Conservation (phyloP, 2,888 invertebrate genomes). For the Microplitis manilae region DNA sequence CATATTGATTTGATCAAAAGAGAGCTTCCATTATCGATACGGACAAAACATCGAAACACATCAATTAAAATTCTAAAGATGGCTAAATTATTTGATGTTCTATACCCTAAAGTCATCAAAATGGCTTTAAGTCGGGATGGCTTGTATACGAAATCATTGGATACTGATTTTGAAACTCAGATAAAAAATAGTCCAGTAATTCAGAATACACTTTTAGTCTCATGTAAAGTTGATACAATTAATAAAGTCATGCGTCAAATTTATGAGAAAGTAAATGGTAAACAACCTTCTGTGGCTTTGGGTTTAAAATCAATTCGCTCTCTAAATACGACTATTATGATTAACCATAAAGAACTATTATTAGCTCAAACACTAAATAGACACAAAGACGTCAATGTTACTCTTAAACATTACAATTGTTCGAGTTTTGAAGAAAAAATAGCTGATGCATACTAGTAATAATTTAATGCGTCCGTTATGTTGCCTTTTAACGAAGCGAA, state of each 20-base stretch:
- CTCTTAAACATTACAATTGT: slow-evolving; percentile 2
- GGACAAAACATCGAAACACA: neutral
- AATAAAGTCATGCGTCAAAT: neutral
- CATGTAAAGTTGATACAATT: neutral
- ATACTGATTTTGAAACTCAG: neutral
- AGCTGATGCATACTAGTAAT: neutral
- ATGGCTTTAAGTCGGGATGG: neutral
- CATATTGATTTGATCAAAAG: neutral
- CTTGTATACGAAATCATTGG: neutral
- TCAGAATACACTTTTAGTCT: neutral
- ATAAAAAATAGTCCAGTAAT: neutral
- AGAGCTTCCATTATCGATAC: neutral
- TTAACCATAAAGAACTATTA: neutral
- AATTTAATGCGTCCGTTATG: too few species aligned
- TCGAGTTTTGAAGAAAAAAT: neutral
- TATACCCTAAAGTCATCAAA: neutral
- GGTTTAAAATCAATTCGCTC: slow-evolving; percentile 1
- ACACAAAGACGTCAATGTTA: slow-evolving; percentile 6
- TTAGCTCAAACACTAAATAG: slow-evolving; percentile 6
- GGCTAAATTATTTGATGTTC: slow-evolving; percentile 1
- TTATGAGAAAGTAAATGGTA: neutral
- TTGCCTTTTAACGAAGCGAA: too few species aligned
- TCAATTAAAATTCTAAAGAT: slow-evolving; percentile 1
- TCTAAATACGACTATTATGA: slow-evolving; percentile 4
- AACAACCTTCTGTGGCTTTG: neutral